Evolutionary conservation across 2,888 invertebrate genomes (phyloP), one percentile per base, ranked within the genome.

Genomic region (Lypha dubia): DNA sequence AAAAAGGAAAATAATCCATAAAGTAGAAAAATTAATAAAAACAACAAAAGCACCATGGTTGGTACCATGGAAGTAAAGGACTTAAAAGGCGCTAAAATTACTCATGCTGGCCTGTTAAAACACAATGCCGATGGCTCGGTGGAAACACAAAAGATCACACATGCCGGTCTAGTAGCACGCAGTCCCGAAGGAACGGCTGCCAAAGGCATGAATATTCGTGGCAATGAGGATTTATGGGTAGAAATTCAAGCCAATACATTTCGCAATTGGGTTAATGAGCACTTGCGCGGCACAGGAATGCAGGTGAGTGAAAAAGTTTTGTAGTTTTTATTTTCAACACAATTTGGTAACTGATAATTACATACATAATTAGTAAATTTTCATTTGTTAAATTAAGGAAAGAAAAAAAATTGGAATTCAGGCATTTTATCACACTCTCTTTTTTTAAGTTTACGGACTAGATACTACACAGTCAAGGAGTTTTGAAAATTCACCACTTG

Each of bases 211-310:
- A 96, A 96, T 88, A 98, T 98, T 91, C 97, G 97, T 91, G 98
- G 98, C 87, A 96, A 97, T 90, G 97, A 98, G 93, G 98, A 98
- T 90, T 95, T 98, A 56, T 98, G 98, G 98, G 97, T 98, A 70
- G 97, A 98, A 91, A 98, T 98, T 87, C 98, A 98, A 92, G 97
- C 98, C 62, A 97, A 97, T 92, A 99, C 99, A 49, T 99, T 99
- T 92, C 95, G 96, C 88, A 99, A 99, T 93, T 99, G 99, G 99
- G 97, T 98, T 89, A 99, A 99, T 92, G 98, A 99, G 92, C 96
- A 97, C 89, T 92, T 97, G 86, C 94, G 95, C 85, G 95, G 95
- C 63, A 93, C 94, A 86, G 94, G 94, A 87, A 94, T 94, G 92
- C 94, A 94, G 94, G 94, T 94, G 91, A 92, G 91, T 89, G 1